Conservation (phyloP, 92 coral and sea anemone species). For the Montipora capitata region DNA sequence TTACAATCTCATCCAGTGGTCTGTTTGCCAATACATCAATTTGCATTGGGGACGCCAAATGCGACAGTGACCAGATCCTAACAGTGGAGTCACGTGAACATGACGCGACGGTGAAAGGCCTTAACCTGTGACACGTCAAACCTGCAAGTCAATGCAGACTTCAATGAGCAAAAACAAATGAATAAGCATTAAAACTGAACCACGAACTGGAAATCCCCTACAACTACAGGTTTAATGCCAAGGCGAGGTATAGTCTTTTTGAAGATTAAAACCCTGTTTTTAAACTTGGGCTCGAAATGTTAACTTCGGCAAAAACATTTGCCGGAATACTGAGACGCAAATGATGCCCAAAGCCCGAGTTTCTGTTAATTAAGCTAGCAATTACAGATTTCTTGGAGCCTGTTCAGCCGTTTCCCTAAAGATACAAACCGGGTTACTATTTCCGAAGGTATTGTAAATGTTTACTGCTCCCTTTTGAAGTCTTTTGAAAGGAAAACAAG, state of each 20-base stretch:
- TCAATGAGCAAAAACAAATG: not conserved
- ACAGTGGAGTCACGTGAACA: conserved; percentile 98
- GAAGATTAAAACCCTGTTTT: not conserved
- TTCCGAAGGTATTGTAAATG: too few relatives aligned
- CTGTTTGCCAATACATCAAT: conserved; percentile 85
- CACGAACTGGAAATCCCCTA: not conserved
- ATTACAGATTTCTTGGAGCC: too few relatives aligned
- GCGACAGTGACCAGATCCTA: conserved; percentile 90
- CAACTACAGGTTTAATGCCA: not conserved
- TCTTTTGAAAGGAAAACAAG: too few relatives aligned
- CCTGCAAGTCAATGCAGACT: conserved; percentile 57
- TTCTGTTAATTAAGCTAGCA: too few relatives aligned
- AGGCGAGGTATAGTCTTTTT: too few relatives aligned
- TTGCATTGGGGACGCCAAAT: conserved; percentile 82
- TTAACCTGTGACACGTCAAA: conserved; percentile 91
- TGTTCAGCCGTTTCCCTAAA: too few relatives aligned
- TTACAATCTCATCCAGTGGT: conserved; percentile 81
- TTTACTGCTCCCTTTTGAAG: too few relatives aligned
- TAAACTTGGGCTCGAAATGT: not conserved
- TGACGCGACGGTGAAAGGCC: conserved; percentile 96
- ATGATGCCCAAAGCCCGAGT: too few relatives aligned
- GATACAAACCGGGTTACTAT: too few relatives aligned
- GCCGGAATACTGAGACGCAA: too few relatives aligned
- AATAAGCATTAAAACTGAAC: not conserved
- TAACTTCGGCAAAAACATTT: too few relatives aligned